A percentile compares a stretch with the other conserved stretches of the same genome.
phyloP scores from a whole-genome alignment of 2,888 invertebrate species.

The Leucophora obtusa region DNA sequence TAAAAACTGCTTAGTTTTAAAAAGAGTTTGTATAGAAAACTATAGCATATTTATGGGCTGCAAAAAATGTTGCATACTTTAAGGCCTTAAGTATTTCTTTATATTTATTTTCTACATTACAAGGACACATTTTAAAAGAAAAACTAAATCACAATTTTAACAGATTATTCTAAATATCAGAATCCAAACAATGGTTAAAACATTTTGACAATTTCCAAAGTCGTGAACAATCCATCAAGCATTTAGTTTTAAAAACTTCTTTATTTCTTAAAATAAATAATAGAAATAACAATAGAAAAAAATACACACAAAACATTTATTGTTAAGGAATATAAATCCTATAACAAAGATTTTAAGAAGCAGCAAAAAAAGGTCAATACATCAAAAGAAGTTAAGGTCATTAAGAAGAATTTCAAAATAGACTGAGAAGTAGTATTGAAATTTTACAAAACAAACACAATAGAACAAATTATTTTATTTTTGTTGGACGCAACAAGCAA shows the following conservation, averaged over 20 bases:
- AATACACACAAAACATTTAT: conserved; percentile 30
- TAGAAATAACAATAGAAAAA: conserved; percentile 32
- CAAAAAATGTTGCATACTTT: not conserved
- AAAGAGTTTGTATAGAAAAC: no score
- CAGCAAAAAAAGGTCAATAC: conserved; percentile 49
- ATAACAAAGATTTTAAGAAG: not conserved
- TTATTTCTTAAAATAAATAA: conserved; percentile 14
- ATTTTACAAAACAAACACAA: conserved; percentile 47
- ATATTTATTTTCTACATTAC: not conserved
- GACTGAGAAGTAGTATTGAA: conserved; percentile 13
- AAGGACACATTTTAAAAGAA: not conserved
- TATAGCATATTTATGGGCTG: not conserved
- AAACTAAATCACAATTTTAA: not conserved
- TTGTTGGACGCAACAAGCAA: conserved; percentile 8
- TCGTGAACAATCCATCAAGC: conserved; percentile 55
- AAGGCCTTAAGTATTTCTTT: no score
- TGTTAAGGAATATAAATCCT: not conserved
- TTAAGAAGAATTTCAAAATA: conserved; percentile 38
- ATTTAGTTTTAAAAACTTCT: conserved; percentile 28
- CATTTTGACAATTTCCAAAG: conserved; percentile 5
- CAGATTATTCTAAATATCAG: not conserved
- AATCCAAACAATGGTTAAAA: not conserved
- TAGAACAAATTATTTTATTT: conserved; percentile 35
- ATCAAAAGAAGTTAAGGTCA: conserved; percentile 60
- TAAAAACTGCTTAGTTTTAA: no score